Conservation (phyloP, 2,797 vertebrate genomes). For the Melanotaenia pygmaea region DNA sequence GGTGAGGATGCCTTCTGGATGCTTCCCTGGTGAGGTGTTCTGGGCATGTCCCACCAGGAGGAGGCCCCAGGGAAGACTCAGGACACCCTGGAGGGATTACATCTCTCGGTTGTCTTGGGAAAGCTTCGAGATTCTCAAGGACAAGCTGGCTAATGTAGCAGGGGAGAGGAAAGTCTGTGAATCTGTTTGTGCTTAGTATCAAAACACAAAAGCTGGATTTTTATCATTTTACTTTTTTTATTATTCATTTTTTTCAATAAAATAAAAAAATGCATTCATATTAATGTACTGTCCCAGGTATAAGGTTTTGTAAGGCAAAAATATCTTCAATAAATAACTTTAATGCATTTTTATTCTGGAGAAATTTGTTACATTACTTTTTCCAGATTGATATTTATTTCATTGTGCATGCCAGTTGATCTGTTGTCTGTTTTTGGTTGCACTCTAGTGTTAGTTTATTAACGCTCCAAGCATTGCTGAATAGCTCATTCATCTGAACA, state of each 20-base stretch:
- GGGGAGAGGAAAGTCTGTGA: neutral
- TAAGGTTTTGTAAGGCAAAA: slow-evolving; percentile 12
- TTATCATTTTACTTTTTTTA: slow-evolving; percentile 1
- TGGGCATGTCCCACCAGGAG: too few species aligned
- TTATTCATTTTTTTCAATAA: slow-evolving; percentile 5
- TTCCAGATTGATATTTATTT: neutral
- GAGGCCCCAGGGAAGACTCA: too few species aligned
- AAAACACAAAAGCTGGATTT: neutral
- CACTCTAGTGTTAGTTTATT: neutral
- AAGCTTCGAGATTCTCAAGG: too few species aligned
- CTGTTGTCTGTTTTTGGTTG: slow-evolving; percentile 3
- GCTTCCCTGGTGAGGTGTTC: too few species aligned
- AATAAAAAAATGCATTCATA: neutral
- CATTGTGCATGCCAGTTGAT: neutral
- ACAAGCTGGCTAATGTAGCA: too few species aligned
- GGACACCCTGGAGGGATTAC: too few species aligned
- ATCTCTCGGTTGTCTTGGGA: too few species aligned
- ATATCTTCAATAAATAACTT: neutral
- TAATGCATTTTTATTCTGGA: slow-evolving; percentile 14
- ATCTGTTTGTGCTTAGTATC: neutral
- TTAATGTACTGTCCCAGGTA: neutral
- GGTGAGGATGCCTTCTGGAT: too few species aligned
- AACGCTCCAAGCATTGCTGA: neutral
- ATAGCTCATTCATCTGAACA: neutral
- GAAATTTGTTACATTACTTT: neutral